Evolutionary conservation across 1,140 invertebrate genomes (phyloP), one percentile per base, ranked within the genome.

Genomic region (Calliphora vicina): DNA sequence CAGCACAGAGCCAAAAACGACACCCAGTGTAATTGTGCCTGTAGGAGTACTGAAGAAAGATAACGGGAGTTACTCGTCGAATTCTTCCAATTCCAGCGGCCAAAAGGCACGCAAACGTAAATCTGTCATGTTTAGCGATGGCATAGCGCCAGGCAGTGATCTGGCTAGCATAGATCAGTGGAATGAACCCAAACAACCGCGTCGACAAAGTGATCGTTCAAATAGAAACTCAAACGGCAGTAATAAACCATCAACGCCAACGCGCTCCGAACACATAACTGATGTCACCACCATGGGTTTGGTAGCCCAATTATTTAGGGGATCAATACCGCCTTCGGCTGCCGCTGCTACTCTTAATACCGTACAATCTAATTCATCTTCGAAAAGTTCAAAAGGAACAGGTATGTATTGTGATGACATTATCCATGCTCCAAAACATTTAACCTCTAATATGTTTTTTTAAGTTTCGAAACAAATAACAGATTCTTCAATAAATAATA

Each of bases 71-170:
- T 88, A 87, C 80, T 89, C 88, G 23, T 87, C 88, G 0, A 89
- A 87, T 20, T 88, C 88, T 0, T 88, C 88, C 43, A 86, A 86
- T 17, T 88, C 88, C 12, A 87, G 87, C 76, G 86, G 87, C n/a
- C 93, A 87, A 87, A 93, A 91, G 87, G 90, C 61, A n/a, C 92
- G 85, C 91, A 94, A 89, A 91, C 94, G 87, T 89, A 94, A 90
- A 94, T 95, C 95, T 85, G 97, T 98, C 10, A 97, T 97, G 93
- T 98, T 98, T 90, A 97, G 96, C 87, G 97, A 97, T 91, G 97
- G 97, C 85, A 97, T 98, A 89, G 93, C 96, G 85, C 97, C 97
- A 83, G 97, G 97, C 83, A 97, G 96, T 87, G 97, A 97, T 91
- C 92, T 97, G 84, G 96, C 96, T 82, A 96, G 97, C 88, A 88